A percentile compares a stretch with the other conserved stretches of the same genome.
Conservation (phyloP, 2,797 vertebrate species). For the Muraenolepis orangiensis region DNA sequence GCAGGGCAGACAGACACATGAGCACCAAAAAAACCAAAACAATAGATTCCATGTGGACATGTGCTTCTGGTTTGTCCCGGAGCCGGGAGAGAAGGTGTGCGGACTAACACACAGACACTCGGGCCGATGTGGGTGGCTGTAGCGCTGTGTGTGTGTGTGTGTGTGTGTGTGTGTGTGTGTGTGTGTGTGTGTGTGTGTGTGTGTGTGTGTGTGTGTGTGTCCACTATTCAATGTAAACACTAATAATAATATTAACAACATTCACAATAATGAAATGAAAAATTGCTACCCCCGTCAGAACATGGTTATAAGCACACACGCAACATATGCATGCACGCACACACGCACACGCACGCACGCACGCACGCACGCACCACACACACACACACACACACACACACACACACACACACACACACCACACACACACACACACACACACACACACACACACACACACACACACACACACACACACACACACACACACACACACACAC, state of each 20-base stretch:
- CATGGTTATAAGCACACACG: too few species aligned
- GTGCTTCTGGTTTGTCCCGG: not conserved
- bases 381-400: not conserved
- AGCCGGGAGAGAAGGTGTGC: not conserved
- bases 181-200: too few species aligned
- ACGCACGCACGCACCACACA: not conserved
- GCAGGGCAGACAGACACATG: not conserved
- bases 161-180: too few species aligned
- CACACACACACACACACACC: not conserved
- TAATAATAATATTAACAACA: not conserved
- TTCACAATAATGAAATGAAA: not conserved
- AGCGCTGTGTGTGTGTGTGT: too few species aligned
- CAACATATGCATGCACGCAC: too few species aligned
- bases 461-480: not conserved
- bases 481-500: slow-evolving; percentile 1
- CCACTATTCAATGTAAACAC: too few species aligned
- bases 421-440: not conserved
- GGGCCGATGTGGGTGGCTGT: not conserved
- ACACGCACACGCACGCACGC: not conserved
- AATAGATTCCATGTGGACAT: not conserved
- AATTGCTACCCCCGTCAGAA: not conserved
- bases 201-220: too few species aligned
- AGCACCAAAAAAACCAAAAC: too few species aligned
- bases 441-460: not conserved
- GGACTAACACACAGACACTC: not conserved